These are phyloP conservation scores for Xanthia togata DNA, from an alignment of 2,888 invertebrate genomes.

Conservation along the genomic window DNA sequence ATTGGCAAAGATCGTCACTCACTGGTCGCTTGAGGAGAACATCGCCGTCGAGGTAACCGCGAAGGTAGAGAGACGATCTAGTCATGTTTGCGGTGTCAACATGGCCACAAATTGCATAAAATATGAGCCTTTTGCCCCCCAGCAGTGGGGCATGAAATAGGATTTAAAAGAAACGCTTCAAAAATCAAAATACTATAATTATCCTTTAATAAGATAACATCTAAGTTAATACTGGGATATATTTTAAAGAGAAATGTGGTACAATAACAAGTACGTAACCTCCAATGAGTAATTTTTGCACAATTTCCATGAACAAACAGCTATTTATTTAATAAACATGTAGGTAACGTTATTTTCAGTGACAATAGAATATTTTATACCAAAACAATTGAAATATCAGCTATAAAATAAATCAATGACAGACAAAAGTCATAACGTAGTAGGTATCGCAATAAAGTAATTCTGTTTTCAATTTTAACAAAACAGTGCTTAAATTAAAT, in stretches of 20 bases:
- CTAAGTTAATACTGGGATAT: not conserved
- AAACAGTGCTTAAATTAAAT: constrained; percentile 17
- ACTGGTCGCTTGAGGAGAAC: too few relatives aligned
- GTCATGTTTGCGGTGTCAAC: too few relatives aligned
- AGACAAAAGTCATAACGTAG: constrained; percentile 25
- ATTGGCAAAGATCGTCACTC: too few relatives aligned
- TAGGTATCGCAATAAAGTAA: constrained; percentile 22
- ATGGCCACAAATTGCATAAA: too few relatives aligned
- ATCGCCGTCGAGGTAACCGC: too few relatives aligned
- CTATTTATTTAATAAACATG: not conserved
- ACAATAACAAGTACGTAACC: not conserved
- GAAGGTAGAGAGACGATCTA: too few relatives aligned
- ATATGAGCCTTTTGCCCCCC: too few relatives aligned
- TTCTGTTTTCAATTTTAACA: constrained; percentile 16
- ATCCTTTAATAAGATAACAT: not conserved
- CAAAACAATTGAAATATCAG: constrained; percentile 20
- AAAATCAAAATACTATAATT: too few relatives aligned
- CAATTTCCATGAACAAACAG: not conserved
- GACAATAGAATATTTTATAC: constrained; percentile 16
- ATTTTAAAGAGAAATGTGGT: not conserved
- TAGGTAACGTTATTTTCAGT: constrained; percentile 11
- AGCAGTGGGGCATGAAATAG: too few relatives aligned
- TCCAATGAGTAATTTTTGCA: not conserved
- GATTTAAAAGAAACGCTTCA: too few relatives aligned
- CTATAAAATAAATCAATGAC: constrained; percentile 21